Base-by-base conservation (phyloP, 2,113 vertebrate species). In the Stigmatopora nigra region DNA sequence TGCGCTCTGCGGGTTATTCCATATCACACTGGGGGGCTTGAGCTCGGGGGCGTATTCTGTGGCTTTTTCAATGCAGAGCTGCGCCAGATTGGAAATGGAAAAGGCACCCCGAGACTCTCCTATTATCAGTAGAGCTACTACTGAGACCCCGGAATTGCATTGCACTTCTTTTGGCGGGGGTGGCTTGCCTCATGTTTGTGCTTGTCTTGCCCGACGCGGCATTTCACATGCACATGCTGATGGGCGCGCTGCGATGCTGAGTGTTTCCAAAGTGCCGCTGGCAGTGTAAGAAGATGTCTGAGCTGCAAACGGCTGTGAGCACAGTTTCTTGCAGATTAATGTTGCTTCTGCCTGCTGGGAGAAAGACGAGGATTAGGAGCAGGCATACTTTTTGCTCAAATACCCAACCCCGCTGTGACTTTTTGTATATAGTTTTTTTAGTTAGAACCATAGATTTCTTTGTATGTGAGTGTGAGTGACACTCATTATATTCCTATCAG, bases 261-360 rank as follows among this genome's bases (percentile, higher is more conserved):
- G 80, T 81, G 73, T 80, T 82, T 84, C 83, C 80, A 86, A 83
- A 82, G 77, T 79, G 82, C 81, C 77, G 70, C 71, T 65, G 84
- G 84, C 82, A 65, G 72, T 63, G 64, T 62, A 76, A 80, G 80
- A 80, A 76, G 65, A 78, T 72, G 79, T 79, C 84, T 83, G 59
- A 63, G 46, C 68, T 80, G 80, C 75, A 78, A 70, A 73, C 48
- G 49, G 65, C 79, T 82, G 59, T 73, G 72, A 80, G 78, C 81
- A 53, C 82, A 73, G 81, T 76, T 61, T 78, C 77, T 72, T 84
- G 80, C 82, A 84, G 81, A 88, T 88, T 84, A 81, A 86, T 85
- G 85, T 84, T 73, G 78, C 67, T 56, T 77, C 76, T 81, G 79
- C 83, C 82, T 86, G 71, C 77, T 82, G 78, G 75, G 84, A 75